Base-by-base conservation (phyloP, 2,113 vertebrate genomes). In the Callipepla californica region DNA sequence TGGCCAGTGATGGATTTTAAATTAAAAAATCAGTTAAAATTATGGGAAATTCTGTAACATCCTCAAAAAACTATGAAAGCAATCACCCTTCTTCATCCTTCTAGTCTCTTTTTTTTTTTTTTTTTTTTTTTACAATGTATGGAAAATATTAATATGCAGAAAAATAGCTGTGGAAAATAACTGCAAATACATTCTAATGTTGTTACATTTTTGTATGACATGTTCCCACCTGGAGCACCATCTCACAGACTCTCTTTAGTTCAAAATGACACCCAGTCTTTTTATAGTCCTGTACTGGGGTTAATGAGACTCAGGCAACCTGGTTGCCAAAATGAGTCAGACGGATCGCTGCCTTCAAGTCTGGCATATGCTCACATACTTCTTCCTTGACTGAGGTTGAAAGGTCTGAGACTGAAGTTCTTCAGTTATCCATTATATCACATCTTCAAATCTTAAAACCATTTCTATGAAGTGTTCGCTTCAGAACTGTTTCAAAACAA, bases 281-380 rank as follows among this genome's bases (percentile, higher is more conserved):
- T 87, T 88, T 93, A 80, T 13, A 89, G 77, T 21, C 23, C n/a
- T 69, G 7, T 10, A 62, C 16, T 79, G 22, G 44, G 75, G 53
- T 14, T 90, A 90, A 84, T 45, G 66, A 90, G 62, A 92, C 20
- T 16, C 57, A 53, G 21, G 44, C 18, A 42, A 89, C 45, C 36
- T 76, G 53, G 30, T 18, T 93, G 90, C 92, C 44, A 85, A 61
- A 93, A 84, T 36, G 77, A 88, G 61, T 53, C 57, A 76, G 44
- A 36, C 20, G 75, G 53, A 40, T 93, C 47, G 63, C 44, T 88
- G 57, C 13, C 40, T 51, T 32, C 10, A 26, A 58, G 58, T 59
- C 57, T 76, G 53, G 81, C 2, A 0, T 2, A 92, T 67, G 20
- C 25, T 81, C 51, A 78, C n/a, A 72, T 14, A 81, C 3, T 48